Conservation (phyloP, 2,797 vertebrate genomes). For the Acridotheres tristis region DNA sequence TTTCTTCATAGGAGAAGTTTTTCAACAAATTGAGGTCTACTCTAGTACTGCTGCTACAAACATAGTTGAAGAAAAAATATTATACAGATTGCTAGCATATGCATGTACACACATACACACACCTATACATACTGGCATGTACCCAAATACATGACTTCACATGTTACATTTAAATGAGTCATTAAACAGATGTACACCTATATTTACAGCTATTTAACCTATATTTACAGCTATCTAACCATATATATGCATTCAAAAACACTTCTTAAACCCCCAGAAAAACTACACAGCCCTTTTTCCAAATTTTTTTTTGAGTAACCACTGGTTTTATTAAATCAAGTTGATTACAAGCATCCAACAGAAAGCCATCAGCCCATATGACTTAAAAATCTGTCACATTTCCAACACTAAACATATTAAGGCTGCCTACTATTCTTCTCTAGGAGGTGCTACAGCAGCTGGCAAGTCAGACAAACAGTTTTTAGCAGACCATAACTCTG, state of each 20-base stretch:
- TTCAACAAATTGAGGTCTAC: not conserved
- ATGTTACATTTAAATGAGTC: not conserved
- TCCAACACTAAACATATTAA: not conserved
- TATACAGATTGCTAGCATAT: not conserved
- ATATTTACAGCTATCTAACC: too few species aligned
- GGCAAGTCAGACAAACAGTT: not conserved
- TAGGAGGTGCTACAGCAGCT: not conserved
- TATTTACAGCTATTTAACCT: too few species aligned
- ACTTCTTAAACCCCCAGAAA: not conserved
- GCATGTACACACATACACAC: not conserved
- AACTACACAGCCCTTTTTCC: accelerated
- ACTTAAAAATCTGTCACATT: not conserved
- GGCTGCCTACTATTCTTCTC: not conserved
- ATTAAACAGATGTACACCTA: not conserved
- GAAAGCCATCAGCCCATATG: not conserved
- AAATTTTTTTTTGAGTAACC: not conserved
- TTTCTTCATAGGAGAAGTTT: not conserved
- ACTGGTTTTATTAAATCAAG: not conserved
- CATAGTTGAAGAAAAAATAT: not conserved
- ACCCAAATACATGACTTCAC: not conserved
- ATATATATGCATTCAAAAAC: not conserved
- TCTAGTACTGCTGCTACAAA: not conserved
- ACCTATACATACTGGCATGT: not conserved
- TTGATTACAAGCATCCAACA: not conserved
- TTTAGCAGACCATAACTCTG: not conserved